Conservation (phyloP, 2,888 invertebrate genomes). For the Cenopis cana region DNA sequence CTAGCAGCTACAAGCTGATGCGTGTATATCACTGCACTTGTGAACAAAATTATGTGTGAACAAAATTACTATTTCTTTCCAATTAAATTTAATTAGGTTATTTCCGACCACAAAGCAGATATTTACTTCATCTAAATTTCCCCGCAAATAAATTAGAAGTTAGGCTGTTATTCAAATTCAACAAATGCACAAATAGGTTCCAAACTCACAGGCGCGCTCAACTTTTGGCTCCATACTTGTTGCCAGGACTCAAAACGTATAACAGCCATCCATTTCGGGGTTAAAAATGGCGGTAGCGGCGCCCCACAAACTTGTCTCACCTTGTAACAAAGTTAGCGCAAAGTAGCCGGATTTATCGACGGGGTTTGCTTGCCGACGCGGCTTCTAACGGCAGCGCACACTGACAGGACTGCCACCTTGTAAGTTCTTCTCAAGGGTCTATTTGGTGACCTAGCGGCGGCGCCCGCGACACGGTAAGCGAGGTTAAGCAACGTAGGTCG, state of each 20-base stretch:
- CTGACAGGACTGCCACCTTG: neutral
- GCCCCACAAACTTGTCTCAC: conserved; percentile 44
- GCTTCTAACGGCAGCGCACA: conserved; percentile 27
- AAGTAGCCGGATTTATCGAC: conserved; percentile 44
- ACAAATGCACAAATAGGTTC: conserved; percentile 26
- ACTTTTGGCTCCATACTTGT: conserved; percentile 37
- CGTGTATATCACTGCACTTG: too few species aligned
- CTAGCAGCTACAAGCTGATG: too few species aligned
- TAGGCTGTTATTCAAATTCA: conserved; percentile 13
- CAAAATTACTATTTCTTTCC: neutral
- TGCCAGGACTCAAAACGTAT: conserved; percentile 39
- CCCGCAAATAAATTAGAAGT: conserved; percentile 21
- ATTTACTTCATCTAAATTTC: conserved; percentile 8
- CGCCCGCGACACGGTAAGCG: too few species aligned
- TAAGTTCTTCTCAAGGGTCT: too few species aligned
- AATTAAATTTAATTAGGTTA: neutral
- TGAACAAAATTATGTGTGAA: too few species aligned
- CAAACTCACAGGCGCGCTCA: conserved; percentile 17
- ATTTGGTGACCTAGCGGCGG: too few species aligned
- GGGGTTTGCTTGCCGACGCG: conserved; percentile 36
- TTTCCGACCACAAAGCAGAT: neutral
- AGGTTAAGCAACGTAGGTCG: too few species aligned
- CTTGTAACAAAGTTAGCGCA: conserved; percentile 45
- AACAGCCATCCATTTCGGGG: conserved; percentile 43
- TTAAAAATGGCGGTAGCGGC: conserved; percentile 41